Percentiles rank a stretch among this genome's conserved stretches.
phyloP scores from a whole-genome alignment of 1,140 invertebrate species.

The Danaus melanippus region DNA sequence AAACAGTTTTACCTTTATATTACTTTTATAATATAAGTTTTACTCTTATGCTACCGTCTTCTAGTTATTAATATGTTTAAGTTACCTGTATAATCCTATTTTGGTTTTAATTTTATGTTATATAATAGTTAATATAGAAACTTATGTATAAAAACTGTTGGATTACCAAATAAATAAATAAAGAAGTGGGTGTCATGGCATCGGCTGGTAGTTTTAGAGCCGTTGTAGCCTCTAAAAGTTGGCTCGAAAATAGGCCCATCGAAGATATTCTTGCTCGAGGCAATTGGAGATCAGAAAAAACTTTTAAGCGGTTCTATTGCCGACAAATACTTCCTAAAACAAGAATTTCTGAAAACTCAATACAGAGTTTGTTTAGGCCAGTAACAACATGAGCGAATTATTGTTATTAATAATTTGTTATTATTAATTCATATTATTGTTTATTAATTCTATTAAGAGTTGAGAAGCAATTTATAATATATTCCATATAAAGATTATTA shows the following conservation, averaged over 20 bases:
- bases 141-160: no score
- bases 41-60: no score
- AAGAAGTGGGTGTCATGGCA: constrained; percentile 6
- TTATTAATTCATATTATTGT: constrained; percentile 3
- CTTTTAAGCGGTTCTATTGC: constrained; percentile 29
- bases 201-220: background rate
- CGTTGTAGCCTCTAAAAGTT: constrained; percentile 34
- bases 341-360: constrained; percentile 10
- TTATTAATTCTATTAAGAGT: constrained; percentile 3
- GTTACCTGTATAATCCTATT: no score
- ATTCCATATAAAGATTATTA: constrained; percentile 1
- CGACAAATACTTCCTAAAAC: constrained; percentile 6
- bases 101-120: no score
- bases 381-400: constrained; percentile 2
- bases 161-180: no score
- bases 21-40: no score
- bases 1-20: no score
- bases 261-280: constrained; percentile 30
- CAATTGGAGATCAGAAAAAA: constrained; percentile 33
- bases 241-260: constrained; percentile 26
- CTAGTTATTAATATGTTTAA: no score
- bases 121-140: no score
- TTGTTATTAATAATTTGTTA: constrained; percentile 12
- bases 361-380: constrained; percentile 6
- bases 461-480: constrained; percentile 2